Conservation (phyloP, 2,113 vertebrate species). For the Formicarius rufipectus region DNA sequence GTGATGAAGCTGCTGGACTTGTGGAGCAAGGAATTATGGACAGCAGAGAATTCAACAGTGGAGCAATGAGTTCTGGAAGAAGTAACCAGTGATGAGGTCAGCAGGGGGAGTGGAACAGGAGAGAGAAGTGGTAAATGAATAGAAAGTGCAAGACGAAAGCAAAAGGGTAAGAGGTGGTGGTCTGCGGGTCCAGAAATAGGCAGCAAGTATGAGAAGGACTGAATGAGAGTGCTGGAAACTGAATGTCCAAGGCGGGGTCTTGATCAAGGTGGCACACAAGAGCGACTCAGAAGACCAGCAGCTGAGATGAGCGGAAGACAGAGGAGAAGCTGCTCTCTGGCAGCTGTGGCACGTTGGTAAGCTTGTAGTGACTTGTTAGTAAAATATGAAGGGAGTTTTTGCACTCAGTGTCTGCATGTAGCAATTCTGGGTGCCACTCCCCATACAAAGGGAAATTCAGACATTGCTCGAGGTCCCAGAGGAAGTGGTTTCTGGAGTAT, state of each 20-base stretch:
- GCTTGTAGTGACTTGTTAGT: slow-evolving; percentile 35
- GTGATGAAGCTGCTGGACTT: background rate
- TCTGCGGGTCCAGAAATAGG: background rate
- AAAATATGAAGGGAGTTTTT: slow-evolving; percentile 9
- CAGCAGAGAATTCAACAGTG: background rate
- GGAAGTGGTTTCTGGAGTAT: background rate
- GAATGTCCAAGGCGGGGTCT: background rate
- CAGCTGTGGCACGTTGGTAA: background rate
- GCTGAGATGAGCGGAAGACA: background rate
- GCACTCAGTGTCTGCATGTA: background rate
- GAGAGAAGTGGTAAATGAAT: background rate
- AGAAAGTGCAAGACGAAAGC: background rate
- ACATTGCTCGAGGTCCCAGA: background rate
- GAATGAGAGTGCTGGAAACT: background rate
- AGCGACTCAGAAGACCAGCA: background rate
- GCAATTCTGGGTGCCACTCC: slow-evolving; percentile 11
- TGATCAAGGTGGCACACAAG: background rate
- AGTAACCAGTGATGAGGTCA: background rate
- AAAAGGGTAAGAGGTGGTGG: background rate
- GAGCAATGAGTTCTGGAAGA: background rate
- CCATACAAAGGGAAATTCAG: background rate
- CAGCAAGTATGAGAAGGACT: background rate
- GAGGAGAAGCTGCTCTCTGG: background rate
- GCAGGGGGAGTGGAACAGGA: background rate
- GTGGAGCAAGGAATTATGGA: background rate